Conservation (phyloP, 2,888 invertebrate species). For the Celastrina argiolus region DNA sequence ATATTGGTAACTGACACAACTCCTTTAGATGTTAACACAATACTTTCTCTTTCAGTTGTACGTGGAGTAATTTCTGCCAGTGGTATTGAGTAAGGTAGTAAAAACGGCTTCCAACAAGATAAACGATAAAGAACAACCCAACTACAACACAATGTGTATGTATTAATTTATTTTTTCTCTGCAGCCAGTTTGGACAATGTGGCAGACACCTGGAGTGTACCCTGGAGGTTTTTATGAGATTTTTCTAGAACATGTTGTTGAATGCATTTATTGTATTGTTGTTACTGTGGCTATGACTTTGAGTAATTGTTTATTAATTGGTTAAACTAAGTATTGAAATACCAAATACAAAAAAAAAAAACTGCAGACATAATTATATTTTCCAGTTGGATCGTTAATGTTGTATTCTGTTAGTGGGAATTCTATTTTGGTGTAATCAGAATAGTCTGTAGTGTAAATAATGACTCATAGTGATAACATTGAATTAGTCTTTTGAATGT, state of each 20-base stretch:
- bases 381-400: neutral
- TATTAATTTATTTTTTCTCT: conserved; percentile 49
- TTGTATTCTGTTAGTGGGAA: neutral
- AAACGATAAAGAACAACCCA: conserved; percentile 59
- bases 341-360: too few species aligned
- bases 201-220: conserved; percentile 69
- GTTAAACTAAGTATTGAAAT: too few species aligned
- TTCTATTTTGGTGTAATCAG: neutral
- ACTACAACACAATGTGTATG: conserved; percentile 76
- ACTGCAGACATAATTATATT: neutral
- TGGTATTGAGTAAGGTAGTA: conserved; percentile 2
- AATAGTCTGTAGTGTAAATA: neutral
- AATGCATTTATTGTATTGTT: conserved; percentile 16
- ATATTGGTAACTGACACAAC: neutral
- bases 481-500: too few species aligned
- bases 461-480: neutral
- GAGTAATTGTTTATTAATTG: neutral
- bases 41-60: neutral
- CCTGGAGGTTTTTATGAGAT: conserved; percentile 61
- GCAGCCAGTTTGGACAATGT: conserved; percentile 56
- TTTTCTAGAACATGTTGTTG: conserved; percentile 33
- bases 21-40: neutral
- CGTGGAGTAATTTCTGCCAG: neutral
- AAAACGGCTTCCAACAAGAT: conserved; percentile 67
- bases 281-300: neutral